Base-by-base conservation (phyloP, 2,888 invertebrate genomes). In the Isotomurus palustris region DNA sequence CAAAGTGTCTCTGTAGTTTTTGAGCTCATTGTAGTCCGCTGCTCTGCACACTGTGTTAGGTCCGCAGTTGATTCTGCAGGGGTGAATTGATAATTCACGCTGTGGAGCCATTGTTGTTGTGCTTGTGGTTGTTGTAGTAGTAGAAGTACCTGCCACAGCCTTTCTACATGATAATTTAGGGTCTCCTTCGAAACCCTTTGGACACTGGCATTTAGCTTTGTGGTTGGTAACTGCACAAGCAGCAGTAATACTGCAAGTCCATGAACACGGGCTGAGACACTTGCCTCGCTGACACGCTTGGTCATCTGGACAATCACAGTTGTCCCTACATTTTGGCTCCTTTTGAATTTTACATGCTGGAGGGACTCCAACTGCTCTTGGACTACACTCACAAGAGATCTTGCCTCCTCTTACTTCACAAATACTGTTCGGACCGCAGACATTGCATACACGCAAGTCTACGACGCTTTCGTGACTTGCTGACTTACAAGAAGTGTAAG, bases 341-440 rank as follows among this genome's bases (percentile, higher is more conserved):
- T 32, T 19, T n/a, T 35, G n/a, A 28, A 29, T 41, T 41, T 17
- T 41, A 29, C 60, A 60, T 28, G 40, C 41, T 28, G 60, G 60
- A 12, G 64, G 61, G 5, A 25, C 29, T 10, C 64, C 64, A 6
- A 22, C 24, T 50, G 72, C 38, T 65, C 72, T 55, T 57, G 52
- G 54, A 6, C 60, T 56, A 55, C 74, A 75, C 2, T 70, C 61
- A 53, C 74, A 75, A 28, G 68, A 64, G 12, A 72, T 71, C 24
- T 56, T 51, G 17, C 51, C 43, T 5, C 22, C 24, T 2, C 43
- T 28, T n/a, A 61, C 51, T 29, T 44, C 57, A 41, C 64, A 64
- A 21, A 62, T 57, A 8, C 47, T 51, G 49, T 64, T 64, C 12
- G 60, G 58, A 4, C 64, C 64, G 45, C 64, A 64, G 6, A 52